These are phyloP conservation scores for Amiota communis DNA, from an alignment of 2,888 invertebrate genomes.

Conservation along the genomic window DNA sequence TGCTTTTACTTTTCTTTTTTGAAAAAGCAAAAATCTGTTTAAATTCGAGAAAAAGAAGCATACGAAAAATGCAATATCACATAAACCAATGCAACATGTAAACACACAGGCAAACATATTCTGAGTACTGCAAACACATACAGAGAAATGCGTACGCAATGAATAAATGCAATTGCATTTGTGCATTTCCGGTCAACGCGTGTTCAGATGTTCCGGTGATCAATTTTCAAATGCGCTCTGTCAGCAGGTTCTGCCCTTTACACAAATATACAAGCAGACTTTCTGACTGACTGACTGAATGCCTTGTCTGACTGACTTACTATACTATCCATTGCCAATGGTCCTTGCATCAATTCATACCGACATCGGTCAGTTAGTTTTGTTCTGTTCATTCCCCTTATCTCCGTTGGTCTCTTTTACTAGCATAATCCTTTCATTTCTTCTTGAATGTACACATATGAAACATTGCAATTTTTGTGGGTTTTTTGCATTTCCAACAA, in stretches of 20 bases:
- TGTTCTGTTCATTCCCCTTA: not conserved
- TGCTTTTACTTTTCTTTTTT: not conserved
- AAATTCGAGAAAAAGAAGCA: not conserved
- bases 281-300: not conserved
- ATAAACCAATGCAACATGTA: not conserved
- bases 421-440: not conserved
- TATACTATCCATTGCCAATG: not conserved
- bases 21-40: too few species aligned
- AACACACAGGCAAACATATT: not conserved
- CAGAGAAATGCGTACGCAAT: not conserved
- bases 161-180: constrained; percentile 55
- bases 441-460: too few species aligned
- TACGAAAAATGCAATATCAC: not conserved
- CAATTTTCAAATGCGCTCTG: constrained; percentile 64
- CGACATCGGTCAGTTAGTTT: not conserved
- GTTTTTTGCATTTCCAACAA: not conserved
- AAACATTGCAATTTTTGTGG: not conserved
- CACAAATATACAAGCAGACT: too few species aligned
- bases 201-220: constrained; percentile 63
- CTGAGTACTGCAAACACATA: not conserved
- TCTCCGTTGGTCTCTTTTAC: not conserved
- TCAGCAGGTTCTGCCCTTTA: constrained; percentile 41
- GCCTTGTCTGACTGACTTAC: too few species aligned
- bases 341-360: not conserved
- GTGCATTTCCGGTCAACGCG: constrained; percentile 64